Base-by-base conservation (phyloP, 2,797 vertebrate species). In the Heliangelus exortis region DNA sequence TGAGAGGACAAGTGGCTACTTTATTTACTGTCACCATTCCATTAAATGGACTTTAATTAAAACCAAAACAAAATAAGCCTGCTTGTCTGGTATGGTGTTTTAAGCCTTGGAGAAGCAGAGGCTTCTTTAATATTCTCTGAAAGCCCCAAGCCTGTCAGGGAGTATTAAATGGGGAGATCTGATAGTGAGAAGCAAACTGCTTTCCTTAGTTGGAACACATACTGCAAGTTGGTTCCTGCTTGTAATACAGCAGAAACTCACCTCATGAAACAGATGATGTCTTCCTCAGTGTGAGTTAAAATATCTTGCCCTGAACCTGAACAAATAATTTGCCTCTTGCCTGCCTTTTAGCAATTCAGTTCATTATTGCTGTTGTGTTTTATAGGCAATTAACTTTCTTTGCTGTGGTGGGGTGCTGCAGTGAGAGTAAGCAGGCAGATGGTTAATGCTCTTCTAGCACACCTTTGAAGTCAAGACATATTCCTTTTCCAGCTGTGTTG, bases 401-500 rank as follows among this genome's bases (percentile, higher is more conserved):
- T 86, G 41, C 54, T 78, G 39, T 76, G 85, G 73, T 75, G 71
- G 72, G 17, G 17, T 84, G 75, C 71, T 74, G 33, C 39, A 45
- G 34, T 61, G 61, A 79, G 82, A 92, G 62, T n/a, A 88, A 87
- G 54, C 48, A 81, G 78, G 69, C 68, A 82, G 77, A 71, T 41
- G 43, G 48, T 34, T 87, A 63, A 74, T 82, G 39, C 51, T 71
- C 93, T 89, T 54, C 58, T 74, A 54, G 79, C 22, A 10, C 33
- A 36, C 71, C 54, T 93, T 19, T 59, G 48, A 62, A 50, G 47
- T 62, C 0, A 8, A 26, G 57, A 14, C 0, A 0, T 53, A 28
- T 91, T 96, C 91, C 47, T 95, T 93, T 45, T 55, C 58, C 43
- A 90, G 33, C 36, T 81, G 10, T 48, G 20, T 41, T 66, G 41